A percentile compares a stretch with the other conserved stretches of the same genome.
These are phyloP conservation scores for Entelurus aequoreus DNA, from an alignment of 2,113 vertebrate genomes.

Conservation along the genomic window DNA sequence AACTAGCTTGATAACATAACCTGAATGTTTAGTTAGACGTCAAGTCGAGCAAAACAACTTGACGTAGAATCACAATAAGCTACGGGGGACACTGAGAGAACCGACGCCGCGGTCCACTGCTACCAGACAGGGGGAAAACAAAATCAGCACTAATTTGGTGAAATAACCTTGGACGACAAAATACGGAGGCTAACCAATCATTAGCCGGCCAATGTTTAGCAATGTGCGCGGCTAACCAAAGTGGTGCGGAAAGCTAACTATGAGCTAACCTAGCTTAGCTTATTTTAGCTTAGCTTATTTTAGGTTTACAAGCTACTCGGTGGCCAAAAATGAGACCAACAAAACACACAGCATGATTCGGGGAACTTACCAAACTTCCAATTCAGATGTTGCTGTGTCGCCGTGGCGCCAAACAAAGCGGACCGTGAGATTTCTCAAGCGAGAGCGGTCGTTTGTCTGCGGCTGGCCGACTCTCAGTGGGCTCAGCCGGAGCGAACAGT, in stretches of 20 bases:
- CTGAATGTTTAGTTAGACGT: background rate
- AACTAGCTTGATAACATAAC: background rate
- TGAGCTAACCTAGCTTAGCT: slow-evolving; percentile 61
- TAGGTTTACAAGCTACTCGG: slow-evolving; percentile 30
- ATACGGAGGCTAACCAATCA: slow-evolving; percentile 12
- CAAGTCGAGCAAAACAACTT: slow-evolving; percentile 3
- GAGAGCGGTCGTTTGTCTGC: slow-evolving; percentile 33
- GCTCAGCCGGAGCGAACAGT: slow-evolving; percentile 47
- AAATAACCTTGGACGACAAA: slow-evolving; percentile 5
- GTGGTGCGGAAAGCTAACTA: slow-evolving; percentile 33
- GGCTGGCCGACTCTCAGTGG: slow-evolving; percentile 45
- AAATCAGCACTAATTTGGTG: slow-evolving; percentile 7
- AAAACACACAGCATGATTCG: background rate
- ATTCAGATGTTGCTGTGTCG: slow-evolving; percentile 3
- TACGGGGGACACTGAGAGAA: slow-evolving; percentile 15
- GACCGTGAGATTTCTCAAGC: slow-evolving; percentile 28
- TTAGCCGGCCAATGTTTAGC: slow-evolving; percentile 17
- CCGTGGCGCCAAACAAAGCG: slow-evolving; percentile 17
- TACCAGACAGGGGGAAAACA: background rate
- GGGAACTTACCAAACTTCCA: slow-evolving; percentile 48
- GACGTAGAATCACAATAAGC: slow-evolving; percentile 8
- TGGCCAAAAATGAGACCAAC: slow-evolving; percentile 8
- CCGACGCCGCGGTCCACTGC: too few species aligned
- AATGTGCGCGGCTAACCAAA: slow-evolving; percentile 34
- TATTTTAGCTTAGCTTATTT: slow-evolving; percentile 52